These are phyloP conservation scores for Epiperipatus broadwayi DNA, from an alignment of 2,888 invertebrate species.

Conservation along the genomic window DNA sequence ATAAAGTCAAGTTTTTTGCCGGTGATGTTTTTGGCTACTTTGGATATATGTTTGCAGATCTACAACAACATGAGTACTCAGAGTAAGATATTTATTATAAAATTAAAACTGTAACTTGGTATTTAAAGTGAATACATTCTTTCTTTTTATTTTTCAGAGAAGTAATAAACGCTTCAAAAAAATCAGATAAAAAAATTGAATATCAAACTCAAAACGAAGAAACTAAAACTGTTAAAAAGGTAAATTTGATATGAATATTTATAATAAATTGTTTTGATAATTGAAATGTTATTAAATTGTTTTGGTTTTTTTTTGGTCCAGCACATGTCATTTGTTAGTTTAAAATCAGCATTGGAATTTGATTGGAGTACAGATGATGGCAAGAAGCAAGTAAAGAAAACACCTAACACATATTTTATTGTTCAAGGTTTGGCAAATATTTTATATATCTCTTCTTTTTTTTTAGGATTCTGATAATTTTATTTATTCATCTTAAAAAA, in stretches of 20 bases:
- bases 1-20: constrained; percentile 60
- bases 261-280: too few species aligned
- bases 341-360: too few species aligned
- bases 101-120: constrained; percentile 5
- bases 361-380: too few species aligned
- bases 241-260: neutral
- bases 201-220: constrained; percentile 6
- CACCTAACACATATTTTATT: too few species aligned
- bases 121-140: neutral
- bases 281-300: too few species aligned
- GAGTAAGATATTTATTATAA: constrained; percentile 40
- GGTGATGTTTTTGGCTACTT: constrained; percentile 84
- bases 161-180: constrained; percentile 16
- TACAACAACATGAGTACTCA: constrained; percentile 57
- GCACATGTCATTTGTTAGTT: too few species aligned
- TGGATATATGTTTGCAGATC: constrained; percentile 75
- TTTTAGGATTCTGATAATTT: too few species aligned
- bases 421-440: too few species aligned
- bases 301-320: too few species aligned
- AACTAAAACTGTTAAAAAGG: constrained; percentile 6
- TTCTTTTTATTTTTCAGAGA: constrained; percentile 14
- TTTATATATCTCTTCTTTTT: too few species aligned
- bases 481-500: too few species aligned
- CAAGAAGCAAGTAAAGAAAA: too few species aligned
- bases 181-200: constrained; percentile 8